phyloP scores from a whole-genome alignment of 2,888 invertebrate species.

The Harpalus rubripes region DNA sequence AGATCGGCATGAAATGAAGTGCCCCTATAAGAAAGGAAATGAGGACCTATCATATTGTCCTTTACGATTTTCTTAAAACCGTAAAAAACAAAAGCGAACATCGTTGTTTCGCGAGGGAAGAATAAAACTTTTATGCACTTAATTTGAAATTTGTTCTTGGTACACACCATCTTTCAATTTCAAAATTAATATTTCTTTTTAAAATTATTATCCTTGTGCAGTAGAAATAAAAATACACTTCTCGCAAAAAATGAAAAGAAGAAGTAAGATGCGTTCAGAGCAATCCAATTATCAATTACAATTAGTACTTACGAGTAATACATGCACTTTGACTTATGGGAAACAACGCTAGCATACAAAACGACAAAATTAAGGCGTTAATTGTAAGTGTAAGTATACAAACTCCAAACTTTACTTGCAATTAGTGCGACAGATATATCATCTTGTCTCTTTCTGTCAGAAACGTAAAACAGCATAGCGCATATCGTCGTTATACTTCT shows the following conservation, averaged over 20 bases:
- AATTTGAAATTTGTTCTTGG: slow-evolving; percentile 42
- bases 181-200: slow-evolving; percentile 23
- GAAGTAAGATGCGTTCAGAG: too few species aligned
- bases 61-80: slow-evolving; percentile 62
- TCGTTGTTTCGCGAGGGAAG: slow-evolving; percentile 49
- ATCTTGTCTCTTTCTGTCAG: too few species aligned
- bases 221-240: background rate
- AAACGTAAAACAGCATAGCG: too few species aligned
- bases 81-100: slow-evolving; percentile 56
- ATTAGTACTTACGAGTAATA: too few species aligned
- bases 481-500: too few species aligned
- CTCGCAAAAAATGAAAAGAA: background rate
- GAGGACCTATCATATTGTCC: slow-evolving; percentile 62
- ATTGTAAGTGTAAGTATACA: too few species aligned
- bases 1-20: slow-evolving; percentile 58
- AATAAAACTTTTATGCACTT: slow-evolving; percentile 59
- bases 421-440: too few species aligned
- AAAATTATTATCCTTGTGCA: background rate
- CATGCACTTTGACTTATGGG: too few species aligned
- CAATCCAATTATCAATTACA: too few species aligned
- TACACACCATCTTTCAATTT: slow-evolving; percentile 6
- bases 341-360: too few species aligned
- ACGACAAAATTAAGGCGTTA: too few species aligned
- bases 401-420: too few species aligned
- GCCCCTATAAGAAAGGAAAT: slow-evolving; percentile 60